Conservation (phyloP, 1,140 invertebrate species). For the Elymnias hypermnestra region DNA sequence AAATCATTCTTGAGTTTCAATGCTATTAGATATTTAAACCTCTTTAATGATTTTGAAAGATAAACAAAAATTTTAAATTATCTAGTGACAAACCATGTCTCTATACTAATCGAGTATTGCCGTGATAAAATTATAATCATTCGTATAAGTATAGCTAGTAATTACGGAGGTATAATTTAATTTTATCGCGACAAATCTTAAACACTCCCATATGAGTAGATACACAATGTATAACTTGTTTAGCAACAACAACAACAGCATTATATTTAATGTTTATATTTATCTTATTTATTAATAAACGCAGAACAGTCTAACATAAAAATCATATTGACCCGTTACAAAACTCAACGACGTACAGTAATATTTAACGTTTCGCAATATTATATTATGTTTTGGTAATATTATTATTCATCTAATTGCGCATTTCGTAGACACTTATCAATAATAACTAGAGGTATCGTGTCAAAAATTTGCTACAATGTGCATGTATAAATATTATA, state of each 20-base stretch:
- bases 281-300: slow-evolving; percentile 47
- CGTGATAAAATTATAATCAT: slow-evolving; percentile 30
- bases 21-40: too few relatives aligned
- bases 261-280: slow-evolving; percentile 65
- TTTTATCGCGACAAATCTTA: slow-evolving; percentile 31
- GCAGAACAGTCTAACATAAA: slow-evolving; percentile 38
- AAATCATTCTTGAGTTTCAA: too few relatives aligned
- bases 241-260: slow-evolving; percentile 68
- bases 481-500: slow-evolving; percentile 47
- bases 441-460: slow-evolving; percentile 41
- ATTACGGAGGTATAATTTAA: neutral
- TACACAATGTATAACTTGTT: slow-evolving; percentile 64
- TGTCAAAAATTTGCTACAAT: slow-evolving; percentile 60
- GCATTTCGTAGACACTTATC: slow-evolving; percentile 41
- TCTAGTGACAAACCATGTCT: slow-evolving; percentile 37
- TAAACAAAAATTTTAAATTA: too few relatives aligned
- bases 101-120: slow-evolving; percentile 32
- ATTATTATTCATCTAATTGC: slow-evolving; percentile 44
- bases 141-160: neutral
- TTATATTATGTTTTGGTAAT: slow-evolving; percentile 14
- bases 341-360: slow-evolving; percentile 26
- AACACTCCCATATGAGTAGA: slow-evolving; percentile 45
- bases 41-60: too few relatives aligned
- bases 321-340: slow-evolving; percentile 22
- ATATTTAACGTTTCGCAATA: slow-evolving; percentile 24